Percentiles rank a stretch among this genome's conserved stretches.
phyloP scores from a whole-genome alignment of 1,140 invertebrate species.

The Cataglyphis hispanica region DNA sequence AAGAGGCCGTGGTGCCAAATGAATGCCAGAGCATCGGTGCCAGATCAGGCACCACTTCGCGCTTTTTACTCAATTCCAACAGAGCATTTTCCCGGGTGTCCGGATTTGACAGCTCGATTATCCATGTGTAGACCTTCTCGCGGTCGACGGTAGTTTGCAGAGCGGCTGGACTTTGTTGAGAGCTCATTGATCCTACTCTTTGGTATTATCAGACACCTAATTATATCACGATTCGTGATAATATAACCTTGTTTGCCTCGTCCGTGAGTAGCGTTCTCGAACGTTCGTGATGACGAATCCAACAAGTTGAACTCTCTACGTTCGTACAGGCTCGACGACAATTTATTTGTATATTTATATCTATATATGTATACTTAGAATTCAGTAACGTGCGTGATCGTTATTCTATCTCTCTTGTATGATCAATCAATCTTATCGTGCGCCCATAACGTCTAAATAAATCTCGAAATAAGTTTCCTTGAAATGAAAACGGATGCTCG shows the following conservation, averaged over 20 bases:
- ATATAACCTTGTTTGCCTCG: background rate
- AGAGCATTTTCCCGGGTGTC: slow-evolving; percentile 98
- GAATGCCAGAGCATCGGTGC: slow-evolving; percentile 99
- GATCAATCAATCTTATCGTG: background rate
- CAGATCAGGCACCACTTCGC: slow-evolving; percentile 98
- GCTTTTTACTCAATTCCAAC: slow-evolving; percentile 98
- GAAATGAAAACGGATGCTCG: background rate
- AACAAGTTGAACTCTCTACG: background rate
- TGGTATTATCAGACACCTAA: background rate
- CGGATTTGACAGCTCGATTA: slow-evolving; percentile 97
- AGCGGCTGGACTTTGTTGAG: slow-evolving; percentile 88
- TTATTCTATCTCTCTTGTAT: background rate
- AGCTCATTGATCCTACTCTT: slow-evolving; percentile 83
- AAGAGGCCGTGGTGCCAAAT: slow-evolving; percentile 98
- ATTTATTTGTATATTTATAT: background rate
- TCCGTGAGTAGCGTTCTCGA: background rate
- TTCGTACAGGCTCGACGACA: background rate
- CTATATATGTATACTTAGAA: background rate
- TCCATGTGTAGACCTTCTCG: slow-evolving; percentile 97
- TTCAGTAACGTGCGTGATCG: background rate
- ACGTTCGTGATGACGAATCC: no score
- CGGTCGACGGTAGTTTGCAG: slow-evolving; percentile 89
- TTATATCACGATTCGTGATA: background rate
- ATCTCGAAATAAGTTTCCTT: background rate
- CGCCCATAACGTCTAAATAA: background rate